Percentiles rank a stretch among this genome's conserved stretches.
Evolutionary conservation across 2,113 vertebrate genomes (phyloP).

Genomic region (Stegastes partitus): DNA sequence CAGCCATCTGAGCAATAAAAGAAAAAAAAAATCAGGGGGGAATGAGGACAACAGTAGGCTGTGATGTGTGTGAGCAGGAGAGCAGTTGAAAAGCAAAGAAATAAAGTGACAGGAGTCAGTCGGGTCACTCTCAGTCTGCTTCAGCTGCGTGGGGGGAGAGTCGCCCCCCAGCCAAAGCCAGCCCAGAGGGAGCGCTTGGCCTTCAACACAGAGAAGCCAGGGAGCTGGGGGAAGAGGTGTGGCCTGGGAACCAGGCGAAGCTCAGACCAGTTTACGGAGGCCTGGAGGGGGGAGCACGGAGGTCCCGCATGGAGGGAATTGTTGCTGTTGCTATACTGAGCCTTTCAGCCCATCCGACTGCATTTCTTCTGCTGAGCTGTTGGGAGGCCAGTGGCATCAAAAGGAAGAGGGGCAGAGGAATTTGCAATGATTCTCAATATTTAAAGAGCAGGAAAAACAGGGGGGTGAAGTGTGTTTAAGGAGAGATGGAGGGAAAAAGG

Average conservation of each 20-base stretch:
- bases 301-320: slow-evolving; percentile 42
- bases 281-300: slow-evolving; percentile 26
- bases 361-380: slow-evolving; percentile 39
- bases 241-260: slow-evolving; percentile 52
- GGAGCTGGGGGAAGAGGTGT: slow-evolving; percentile 49
- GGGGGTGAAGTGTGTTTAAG: slow-evolving; percentile 66
- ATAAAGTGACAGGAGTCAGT: slow-evolving; percentile 28
- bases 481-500: slow-evolving; percentile 22
- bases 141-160: slow-evolving; percentile 38
- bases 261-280: slow-evolving; percentile 50
- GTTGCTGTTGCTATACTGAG: slow-evolving; percentile 42
- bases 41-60: not conserved
- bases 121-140: not conserved
- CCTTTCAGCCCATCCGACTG: slow-evolving; percentile 35
- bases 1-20: slow-evolving; percentile 50
- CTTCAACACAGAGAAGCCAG: slow-evolving; percentile 50
- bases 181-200: slow-evolving; percentile 69
- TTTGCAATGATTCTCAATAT: slow-evolving; percentile 75
- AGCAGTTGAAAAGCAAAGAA: slow-evolving; percentile 14
- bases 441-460: slow-evolving; percentile 75
- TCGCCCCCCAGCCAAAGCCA: slow-evolving; percentile 66
- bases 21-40: slow-evolving; percentile 14
- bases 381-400: slow-evolving; percentile 65
- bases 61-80: slow-evolving; percentile 21
- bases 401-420: slow-evolving; percentile 60